These are phyloP conservation scores for Laterallus jamaicensis DNA, from an alignment of 2,113 vertebrate genomes.

Conservation along the genomic window DNA sequence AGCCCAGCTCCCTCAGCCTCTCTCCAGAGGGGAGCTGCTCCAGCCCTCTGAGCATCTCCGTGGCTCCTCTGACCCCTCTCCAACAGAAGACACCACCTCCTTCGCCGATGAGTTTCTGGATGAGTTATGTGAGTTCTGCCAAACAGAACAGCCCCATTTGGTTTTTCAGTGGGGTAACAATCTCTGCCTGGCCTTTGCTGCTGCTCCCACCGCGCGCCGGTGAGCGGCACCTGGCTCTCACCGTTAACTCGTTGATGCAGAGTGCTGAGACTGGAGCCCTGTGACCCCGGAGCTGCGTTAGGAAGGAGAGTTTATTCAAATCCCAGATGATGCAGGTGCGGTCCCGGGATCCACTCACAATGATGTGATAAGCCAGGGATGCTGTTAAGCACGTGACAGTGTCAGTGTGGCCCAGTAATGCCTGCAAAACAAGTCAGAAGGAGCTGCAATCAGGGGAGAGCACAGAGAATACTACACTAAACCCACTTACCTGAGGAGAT, in stretches of 20 bases:
- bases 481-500: not conserved
- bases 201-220: not conserved
- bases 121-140: not conserved
- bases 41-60: too few relatives aligned
- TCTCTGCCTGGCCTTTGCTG: not conserved
- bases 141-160: not conserved
- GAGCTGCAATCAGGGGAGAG: not conserved
- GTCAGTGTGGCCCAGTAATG: constrained; percentile 94
- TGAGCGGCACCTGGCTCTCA: constrained; percentile 39
- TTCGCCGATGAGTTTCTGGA: not conserved
- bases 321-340: constrained; percentile 99
- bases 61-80: too few relatives aligned
- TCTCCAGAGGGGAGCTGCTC: too few relatives aligned
- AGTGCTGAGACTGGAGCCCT: constrained; percentile 93
- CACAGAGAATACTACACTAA: not conserved
- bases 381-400: constrained; percentile 92
- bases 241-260: constrained; percentile 97
- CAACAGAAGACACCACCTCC: not conserved
- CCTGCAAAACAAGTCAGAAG: constrained; percentile 72
- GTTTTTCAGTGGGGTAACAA: not conserved
- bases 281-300: constrained; percentile 95
- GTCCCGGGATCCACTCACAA: constrained; percentile 95
- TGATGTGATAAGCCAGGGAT: constrained; percentile 92
- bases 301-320: constrained; percentile 93
- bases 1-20: too few relatives aligned